Evolutionary conservation across 2,888 invertebrate species (phyloP), one percentile per base, ranked within the genome.

Genomic region (Lucinisca nassula): DNA sequence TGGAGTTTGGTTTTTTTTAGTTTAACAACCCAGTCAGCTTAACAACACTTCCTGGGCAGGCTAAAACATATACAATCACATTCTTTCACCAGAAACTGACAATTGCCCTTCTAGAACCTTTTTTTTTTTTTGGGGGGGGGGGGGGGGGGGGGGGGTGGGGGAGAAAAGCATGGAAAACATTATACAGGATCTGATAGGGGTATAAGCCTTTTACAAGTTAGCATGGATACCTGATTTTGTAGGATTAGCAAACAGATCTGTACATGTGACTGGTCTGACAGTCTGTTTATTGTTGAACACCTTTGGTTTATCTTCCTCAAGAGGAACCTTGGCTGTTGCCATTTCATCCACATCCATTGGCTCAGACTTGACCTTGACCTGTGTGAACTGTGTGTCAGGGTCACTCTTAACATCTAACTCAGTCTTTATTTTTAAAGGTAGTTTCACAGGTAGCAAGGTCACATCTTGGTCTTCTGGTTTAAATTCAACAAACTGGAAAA

Each of bases 341-440:
- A 40, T 32, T 32, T 74, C 84, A 70, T 55, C 74, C 1, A 55
- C 72, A 14, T 83, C 85, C 87, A 85, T 83, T 27, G 87, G 85
- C 78, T 90, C 88, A 35, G 77, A 40, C 78, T 91, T 91, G 55
- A 91, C 80, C 61, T 89, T 90, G 45, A 87, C 85, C 30, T 89
- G 85, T 32, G 87, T 87, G 73, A 77, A 86, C 35, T 84, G 79
- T 10, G 27, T 35, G 14, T 84, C 82, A n/a, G 51, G 32, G 58
- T 80, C 80, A 21, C 30, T 45, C 55, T 90, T 88, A 12, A 76
- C 76, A 3, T 78, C 75, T 17, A 45, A 21, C 40, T 90, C 87
- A 32, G 83, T 55, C 73, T 87, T 88, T 30, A 88, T 81, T 49
- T 87, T 87, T n/a, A 93, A 80, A 10, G 93, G 93, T 37, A 93